Evolutionary conservation across 2,888 invertebrate genomes (phyloP), one percentile per base, ranked within the genome.

Genomic region (Phania funesta): DNA sequence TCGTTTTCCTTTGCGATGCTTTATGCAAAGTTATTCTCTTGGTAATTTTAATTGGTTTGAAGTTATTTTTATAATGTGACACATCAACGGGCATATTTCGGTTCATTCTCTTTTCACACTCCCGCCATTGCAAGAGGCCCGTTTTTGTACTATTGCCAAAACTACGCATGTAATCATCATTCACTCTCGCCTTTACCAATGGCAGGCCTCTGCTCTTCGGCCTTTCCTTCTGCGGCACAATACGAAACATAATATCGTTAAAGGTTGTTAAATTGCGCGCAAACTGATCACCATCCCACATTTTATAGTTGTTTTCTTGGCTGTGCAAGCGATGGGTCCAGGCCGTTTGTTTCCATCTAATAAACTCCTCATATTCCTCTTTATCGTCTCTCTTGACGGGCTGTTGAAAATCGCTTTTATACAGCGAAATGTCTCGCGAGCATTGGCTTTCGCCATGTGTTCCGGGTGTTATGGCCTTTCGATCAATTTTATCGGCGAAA

Each of bases 91-190:
- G 82, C 0, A 38, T 52, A n/a, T 73, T 64, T 4, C 35, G 8
- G 1, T 73, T 56, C 5, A 50, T n/a, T 6, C 44, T 41, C 4
- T 75, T 77, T 35, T 74, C 46, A 18, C 82, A 79, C 0, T 24
- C 20, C 13, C 78, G 79, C 78, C 76, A 84, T 2, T 35, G 22
- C 0, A 79, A 60, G 0, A 84, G 46, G 1, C 86, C 86, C 16
- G 84, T 85, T n/a, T 78, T 65, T 0, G 86, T 86, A 0, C 50
- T 24, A 64, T 86, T 86, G 0, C 86, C 86, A 76, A 68, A 86
- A 56, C 86, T 84, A 0, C 70, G 58, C 24, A 86, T 29, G 3
- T 62, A 58, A 76, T 86, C 86, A 6, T 81, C 74, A 7, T 73
- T 58, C 0, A 18, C 11, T 3, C 24, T 46, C 20, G 24, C 50